Base-by-base conservation (phyloP, 2,797 vertebrate genomes). In the Xiphorhynchus erythropygius region DNA sequence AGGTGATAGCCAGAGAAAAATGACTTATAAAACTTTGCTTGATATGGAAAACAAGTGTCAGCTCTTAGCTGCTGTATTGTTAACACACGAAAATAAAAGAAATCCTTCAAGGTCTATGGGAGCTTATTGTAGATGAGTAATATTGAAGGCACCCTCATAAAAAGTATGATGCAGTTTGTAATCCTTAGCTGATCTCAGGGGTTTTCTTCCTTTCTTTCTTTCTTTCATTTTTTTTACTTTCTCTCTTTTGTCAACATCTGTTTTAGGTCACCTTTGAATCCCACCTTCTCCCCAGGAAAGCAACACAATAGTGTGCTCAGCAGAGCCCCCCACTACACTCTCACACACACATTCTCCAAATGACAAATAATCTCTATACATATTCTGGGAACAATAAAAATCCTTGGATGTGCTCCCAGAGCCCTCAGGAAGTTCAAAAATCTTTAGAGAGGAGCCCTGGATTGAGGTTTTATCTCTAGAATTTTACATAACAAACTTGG, bases 251-350 rank as follows among this genome's bases (percentile, higher is more conserved):
- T 81, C 77, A 83, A 69, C 92, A 94, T 95, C 76, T 97, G 87
- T 80, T 97, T 97, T 95, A 95, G 91, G 90, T 97, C 90, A 96
- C 71, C 35, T 63, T 81, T 86, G 94, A 94, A 93, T 96, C 90
- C 74, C 47, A 95, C 85, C 77, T 95, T 95, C 81, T 91, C 57
- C 56, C 89, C 37, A 53, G 92, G 87, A 96, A 94, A 88, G 68
- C 25, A 95, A 73, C 65, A 96, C 71, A 91, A 87, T 49, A 33
- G 78, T 64, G 64, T 65, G 44, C 41, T 73, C 83, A 91, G 46
- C 39, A 57, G 18, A 86, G 16, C 56, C 35, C 86, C 71, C 87
- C 57, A 50, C 3, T 56, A 90, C 83, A 65, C 69, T 89, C 64
- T 78, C 46, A 57, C 39, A 67, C 41, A 90, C 57, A 50, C 41